Conservation (phyloP, 2,113 vertebrate species). For the Macaca mulatta region DNA sequence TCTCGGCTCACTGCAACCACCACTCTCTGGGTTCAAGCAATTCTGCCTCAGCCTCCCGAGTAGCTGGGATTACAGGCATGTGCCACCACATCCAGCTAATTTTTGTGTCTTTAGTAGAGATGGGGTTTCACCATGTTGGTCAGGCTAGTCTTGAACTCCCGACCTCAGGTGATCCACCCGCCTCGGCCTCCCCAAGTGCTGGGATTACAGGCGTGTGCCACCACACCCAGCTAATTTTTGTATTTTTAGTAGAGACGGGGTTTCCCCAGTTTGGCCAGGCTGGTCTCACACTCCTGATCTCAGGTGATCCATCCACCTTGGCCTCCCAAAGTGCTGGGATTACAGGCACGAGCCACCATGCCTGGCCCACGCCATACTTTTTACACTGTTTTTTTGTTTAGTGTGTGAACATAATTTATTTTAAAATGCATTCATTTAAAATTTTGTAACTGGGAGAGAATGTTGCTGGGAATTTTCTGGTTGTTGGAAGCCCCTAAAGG, state of each 20-base stretch:
- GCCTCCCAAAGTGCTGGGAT: neutral
- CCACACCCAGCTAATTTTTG: neutral
- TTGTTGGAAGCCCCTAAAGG: accelerated
- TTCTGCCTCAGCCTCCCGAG: too few relatives aligned
- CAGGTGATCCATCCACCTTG: neutral
- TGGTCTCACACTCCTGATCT: neutral
- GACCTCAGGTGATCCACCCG: too few relatives aligned
- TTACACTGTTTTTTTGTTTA: neutral
- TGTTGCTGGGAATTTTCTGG: accelerated
- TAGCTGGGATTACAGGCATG: too few relatives aligned
- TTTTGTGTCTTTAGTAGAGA: too few relatives aligned
- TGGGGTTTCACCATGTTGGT: too few relatives aligned
- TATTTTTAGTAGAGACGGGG: neutral
- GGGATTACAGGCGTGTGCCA: neutral
- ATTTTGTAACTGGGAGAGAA: neutral
- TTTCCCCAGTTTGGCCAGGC: neutral
- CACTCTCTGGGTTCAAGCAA: too few relatives aligned
- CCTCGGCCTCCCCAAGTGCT: too few relatives aligned
- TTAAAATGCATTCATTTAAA: neutral
- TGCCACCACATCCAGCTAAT: too few relatives aligned
- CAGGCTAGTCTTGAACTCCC: too few relatives aligned
- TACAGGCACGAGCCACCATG: neutral
- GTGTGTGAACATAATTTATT: neutral
- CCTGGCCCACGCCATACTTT: accelerated
- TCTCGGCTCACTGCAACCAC: too few relatives aligned